These are phyloP conservation scores for Theodoxus fluviatilis DNA, from an alignment of 2,888 invertebrate species.

Conservation along the genomic window DNA sequence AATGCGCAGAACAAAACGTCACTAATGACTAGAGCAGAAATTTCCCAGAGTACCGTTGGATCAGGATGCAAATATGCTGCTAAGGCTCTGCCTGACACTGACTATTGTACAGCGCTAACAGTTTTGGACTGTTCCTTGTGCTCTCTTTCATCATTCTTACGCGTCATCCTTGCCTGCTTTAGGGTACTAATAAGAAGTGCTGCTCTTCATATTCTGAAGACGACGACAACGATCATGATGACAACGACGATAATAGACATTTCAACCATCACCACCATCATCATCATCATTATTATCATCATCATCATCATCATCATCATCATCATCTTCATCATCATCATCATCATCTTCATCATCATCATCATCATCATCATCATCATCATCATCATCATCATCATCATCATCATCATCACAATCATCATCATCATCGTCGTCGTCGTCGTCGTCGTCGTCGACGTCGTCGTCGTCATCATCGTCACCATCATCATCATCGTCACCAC, in stretches of 20 bases:
- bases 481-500: neutral
- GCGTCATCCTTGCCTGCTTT: too few relatives aligned
- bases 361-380: conserved; percentile 25
- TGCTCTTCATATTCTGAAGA: too few relatives aligned
- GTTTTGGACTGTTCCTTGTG: too few relatives aligned
- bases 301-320: neutral
- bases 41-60: too few relatives aligned
- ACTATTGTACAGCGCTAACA: too few relatives aligned
- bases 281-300: neutral
- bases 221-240: conserved; percentile 14
- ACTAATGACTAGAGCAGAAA: too few relatives aligned
- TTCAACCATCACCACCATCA: neutral
- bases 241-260: conserved; percentile 3
- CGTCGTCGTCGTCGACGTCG: conserved; percentile 15
- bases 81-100: too few relatives aligned
- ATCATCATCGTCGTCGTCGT: neutral
- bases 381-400: conserved; percentile 25
- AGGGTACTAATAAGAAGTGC: too few relatives aligned
- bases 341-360: conserved; percentile 22
- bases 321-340: conserved; percentile 15
- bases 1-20: too few relatives aligned
- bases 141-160: too few relatives aligned
- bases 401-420: conserved; percentile 5
- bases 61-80: too few relatives aligned
- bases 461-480: conserved; percentile 14